Evolutionary conservation across 1,140 invertebrate species (phyloP).

Genomic region (Streblospio benedicti): DNA sequence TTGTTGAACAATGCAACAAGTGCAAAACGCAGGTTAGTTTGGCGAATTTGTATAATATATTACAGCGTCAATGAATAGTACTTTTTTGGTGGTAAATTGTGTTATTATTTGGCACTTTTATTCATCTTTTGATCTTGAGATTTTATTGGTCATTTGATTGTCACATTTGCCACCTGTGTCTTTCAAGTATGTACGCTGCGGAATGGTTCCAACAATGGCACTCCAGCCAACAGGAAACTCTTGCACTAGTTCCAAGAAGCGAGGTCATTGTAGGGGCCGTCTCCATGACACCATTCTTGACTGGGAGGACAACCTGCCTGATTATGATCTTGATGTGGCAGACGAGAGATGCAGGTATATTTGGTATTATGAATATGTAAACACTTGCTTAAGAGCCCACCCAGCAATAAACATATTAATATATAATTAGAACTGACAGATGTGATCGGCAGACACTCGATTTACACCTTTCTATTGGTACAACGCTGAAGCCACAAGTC

Average conservation of each 20-base stretch:
- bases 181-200: slow-evolving; percentile 73
- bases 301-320: slow-evolving; percentile 92
- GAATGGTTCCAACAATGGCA: slow-evolving; percentile 78
- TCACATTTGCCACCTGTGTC: slow-evolving; percentile 4
- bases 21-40: slow-evolving; percentile 65
- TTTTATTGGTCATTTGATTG: not conserved
- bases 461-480: too few species aligned
- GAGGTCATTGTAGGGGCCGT: slow-evolving; percentile 58
- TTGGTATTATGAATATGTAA: slow-evolving; percentile 3
- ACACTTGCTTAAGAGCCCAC: too few species aligned
- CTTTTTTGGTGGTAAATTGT: not conserved
- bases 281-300: slow-evolving; percentile 90
- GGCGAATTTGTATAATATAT: not conserved
- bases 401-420: too few species aligned
- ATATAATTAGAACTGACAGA: too few species aligned
- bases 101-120: not conserved
- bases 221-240: slow-evolving; percentile 72
- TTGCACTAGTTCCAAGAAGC: slow-evolving; percentile 55
- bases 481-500: too few species aligned
- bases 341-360: slow-evolving; percentile 76
- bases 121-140: not conserved
- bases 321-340: slow-evolving; percentile 76
- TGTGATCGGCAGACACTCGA: too few species aligned
- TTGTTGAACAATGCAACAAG: slow-evolving; percentile 81
- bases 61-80: not conserved